A percentile compares a stretch with the other conserved stretches of the same genome.
phyloP scores from a whole-genome alignment of 2,113 vertebrate species.

The Pseudonaja textilis region DNA sequence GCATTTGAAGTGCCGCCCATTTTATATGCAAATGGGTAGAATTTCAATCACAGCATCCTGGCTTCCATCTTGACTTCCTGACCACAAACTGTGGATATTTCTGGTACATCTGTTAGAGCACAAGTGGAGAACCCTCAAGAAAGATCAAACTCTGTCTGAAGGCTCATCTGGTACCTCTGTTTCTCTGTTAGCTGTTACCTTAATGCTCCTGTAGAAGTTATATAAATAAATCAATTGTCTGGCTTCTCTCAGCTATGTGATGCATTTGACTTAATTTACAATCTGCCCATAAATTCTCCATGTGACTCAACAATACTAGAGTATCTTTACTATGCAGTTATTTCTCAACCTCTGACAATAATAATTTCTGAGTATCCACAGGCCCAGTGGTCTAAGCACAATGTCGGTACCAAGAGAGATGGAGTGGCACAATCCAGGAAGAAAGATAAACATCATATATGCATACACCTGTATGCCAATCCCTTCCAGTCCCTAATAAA shows the following conservation, averaged over 20 bases:
- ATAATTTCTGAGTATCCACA: neutral
- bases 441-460: neutral
- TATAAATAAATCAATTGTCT: neutral
- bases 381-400: neutral
- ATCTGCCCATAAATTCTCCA: neutral
- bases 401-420: neutral
- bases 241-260: neutral
- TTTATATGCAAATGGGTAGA: neutral
- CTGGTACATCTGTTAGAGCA: neutral
- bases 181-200: neutral
- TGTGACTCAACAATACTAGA: neutral
- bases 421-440: neutral
- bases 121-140: neutral
- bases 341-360: neutral
- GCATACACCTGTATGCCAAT: neutral
- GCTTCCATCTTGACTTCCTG: neutral
- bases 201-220: neutral
- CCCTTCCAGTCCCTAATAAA: neutral
- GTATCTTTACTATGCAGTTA: neutral
- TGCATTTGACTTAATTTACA: neutral
- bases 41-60: neutral
- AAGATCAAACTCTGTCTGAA: neutral
- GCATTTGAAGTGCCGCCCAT: neutral
- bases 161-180: neutral
- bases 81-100: neutral